Conservation (phyloP, 2,888 invertebrate genomes). For the Drosophila robusta region DNA sequence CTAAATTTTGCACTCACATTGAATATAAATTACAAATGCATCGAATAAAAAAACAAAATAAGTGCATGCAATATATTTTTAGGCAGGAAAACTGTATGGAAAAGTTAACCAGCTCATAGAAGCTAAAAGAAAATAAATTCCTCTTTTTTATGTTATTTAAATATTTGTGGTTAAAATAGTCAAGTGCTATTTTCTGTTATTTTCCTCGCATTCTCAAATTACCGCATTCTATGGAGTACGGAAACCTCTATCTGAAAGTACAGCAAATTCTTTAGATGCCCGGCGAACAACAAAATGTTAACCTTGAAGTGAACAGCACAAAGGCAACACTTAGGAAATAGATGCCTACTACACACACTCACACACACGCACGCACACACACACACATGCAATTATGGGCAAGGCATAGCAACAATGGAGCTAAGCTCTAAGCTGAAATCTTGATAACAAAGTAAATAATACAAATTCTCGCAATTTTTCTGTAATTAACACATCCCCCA, state of each 20-base stretch:
- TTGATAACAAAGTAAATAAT: conserved; percentile 79
- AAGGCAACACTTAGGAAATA: conserved; percentile 16
- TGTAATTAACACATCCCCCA: conserved; percentile 76
- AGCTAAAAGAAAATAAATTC: neutral
- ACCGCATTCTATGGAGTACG: neutral
- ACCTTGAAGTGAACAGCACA: conserved; percentile 29
- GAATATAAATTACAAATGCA: no score
- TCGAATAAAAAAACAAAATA: no score
- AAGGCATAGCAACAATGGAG: conserved; percentile 36
- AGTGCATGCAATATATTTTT: no score
- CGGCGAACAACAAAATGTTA: conserved; percentile 14
- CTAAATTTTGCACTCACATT: no score
- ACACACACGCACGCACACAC: neutral
- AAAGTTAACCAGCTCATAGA: neutral
- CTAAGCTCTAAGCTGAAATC: conserved; percentile 61
- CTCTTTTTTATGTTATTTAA: neutral
- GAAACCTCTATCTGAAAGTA: neutral
- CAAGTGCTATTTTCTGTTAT: neutral
- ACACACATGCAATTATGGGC: conserved; percentile 4
- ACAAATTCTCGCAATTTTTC: conserved; percentile 80
- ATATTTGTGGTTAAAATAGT: neutral
- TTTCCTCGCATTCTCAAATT: neutral
- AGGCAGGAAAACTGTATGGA: no score
- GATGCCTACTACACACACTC: conserved; percentile 18
- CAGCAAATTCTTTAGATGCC: conserved; percentile 18